phyloP scores from a whole-genome alignment of 2,888 invertebrate genomes.

The Drosophila rubida region DNA sequence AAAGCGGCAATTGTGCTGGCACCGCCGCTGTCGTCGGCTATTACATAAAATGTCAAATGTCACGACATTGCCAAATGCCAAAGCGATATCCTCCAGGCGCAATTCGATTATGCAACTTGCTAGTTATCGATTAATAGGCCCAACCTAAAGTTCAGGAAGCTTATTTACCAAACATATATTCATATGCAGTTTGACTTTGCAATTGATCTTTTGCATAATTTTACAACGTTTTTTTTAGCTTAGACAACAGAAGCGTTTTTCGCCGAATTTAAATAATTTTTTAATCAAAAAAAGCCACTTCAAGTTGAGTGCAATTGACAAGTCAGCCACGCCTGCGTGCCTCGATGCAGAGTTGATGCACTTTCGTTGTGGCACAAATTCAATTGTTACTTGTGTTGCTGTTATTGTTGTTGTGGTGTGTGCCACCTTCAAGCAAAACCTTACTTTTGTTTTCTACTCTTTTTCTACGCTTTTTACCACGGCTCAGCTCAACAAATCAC shows the following conservation, averaged over 20 bases:
- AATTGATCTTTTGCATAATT: background rate
- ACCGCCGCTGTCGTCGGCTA: slow-evolving; percentile 10
- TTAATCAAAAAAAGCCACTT: background rate
- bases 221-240: background rate
- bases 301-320: slow-evolving; percentile 18
- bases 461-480: slow-evolving; percentile 19
- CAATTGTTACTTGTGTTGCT: slow-evolving; percentile 39
- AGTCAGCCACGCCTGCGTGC: slow-evolving; percentile 21
- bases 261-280: background rate
- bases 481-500: slow-evolving; percentile 32
- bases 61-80: slow-evolving; percentile 45
- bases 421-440: slow-evolving; percentile 16
- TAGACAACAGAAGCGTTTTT: background rate
- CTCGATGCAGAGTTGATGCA: slow-evolving; percentile 21
- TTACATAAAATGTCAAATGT: slow-evolving; percentile 69
- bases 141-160: slow-evolving; percentile 1
- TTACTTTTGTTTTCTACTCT: slow-evolving; percentile 40
- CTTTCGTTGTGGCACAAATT: slow-evolving; percentile 40
- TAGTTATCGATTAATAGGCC: slow-evolving; percentile 1
- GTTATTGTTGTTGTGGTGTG: slow-evolving; percentile 6
- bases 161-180: background rate
- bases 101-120: slow-evolving; percentile 28
- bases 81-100: slow-evolving; percentile 35
- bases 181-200: background rate
- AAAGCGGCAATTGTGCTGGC: slow-evolving; percentile 49